These are phyloP conservation scores for Drosophila lacteicornis DNA, from an alignment of 1,140 invertebrate genomes.

Conservation along the genomic window DNA sequence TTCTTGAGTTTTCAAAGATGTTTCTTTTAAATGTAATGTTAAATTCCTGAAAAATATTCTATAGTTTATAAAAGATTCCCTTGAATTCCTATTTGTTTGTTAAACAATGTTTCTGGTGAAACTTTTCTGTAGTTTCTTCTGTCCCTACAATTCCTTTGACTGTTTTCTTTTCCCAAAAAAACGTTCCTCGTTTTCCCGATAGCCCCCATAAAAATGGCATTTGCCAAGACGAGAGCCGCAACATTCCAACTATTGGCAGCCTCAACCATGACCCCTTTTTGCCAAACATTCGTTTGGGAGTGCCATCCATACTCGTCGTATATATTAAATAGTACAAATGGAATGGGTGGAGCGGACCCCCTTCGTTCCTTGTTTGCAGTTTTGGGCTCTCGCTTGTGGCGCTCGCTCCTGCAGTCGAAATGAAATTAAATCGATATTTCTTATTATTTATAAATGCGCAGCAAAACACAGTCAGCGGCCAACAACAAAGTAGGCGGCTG, in stretches of 20 bases:
- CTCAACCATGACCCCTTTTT: constrained; percentile 57
- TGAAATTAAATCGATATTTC: constrained; percentile 78
- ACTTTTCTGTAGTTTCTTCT: neutral
- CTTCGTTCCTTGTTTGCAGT: constrained; percentile 36
- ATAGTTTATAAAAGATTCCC: too few relatives aligned
- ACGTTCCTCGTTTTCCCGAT: neutral
- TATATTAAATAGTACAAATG: constrained; percentile 15
- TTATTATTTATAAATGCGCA: constrained; percentile 80
- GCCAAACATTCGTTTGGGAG: constrained; percentile 1
- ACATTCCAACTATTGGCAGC: constrained; percentile 45
- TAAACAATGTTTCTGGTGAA: too few relatives aligned
- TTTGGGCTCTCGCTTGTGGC: constrained; percentile 24
- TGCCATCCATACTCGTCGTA: constrained; percentile 8
- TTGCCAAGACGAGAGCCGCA: constrained; percentile 13
- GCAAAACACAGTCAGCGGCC: constrained; percentile 17
- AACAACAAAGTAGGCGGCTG: constrained; percentile 9
- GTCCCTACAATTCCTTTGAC: neutral
- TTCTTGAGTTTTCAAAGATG: fast-evolving
- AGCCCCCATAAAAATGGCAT: constrained; percentile 6
- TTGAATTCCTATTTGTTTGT: too few relatives aligned
- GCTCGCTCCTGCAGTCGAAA: constrained; percentile 30
- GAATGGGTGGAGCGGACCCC: neutral
- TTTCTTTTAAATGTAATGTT: neutral
- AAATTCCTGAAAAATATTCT: too few relatives aligned
- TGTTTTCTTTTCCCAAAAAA: neutral